Conservation (phyloP, 1,140 invertebrate species). For the Parapsyche elsis region DNA sequence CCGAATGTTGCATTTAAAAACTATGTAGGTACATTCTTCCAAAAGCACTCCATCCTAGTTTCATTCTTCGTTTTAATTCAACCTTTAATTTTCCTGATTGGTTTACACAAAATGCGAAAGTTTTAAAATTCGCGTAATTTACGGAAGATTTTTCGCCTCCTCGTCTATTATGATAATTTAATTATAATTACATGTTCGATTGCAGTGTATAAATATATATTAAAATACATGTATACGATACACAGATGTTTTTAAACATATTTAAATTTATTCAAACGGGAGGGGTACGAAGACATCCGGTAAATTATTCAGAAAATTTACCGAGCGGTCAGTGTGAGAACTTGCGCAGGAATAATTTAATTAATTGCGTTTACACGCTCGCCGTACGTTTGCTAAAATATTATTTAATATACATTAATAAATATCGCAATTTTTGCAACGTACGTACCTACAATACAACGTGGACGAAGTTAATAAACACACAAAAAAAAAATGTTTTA, state of each 20-base stretch:
- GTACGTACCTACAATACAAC: not conserved
- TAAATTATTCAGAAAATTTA: not conserved
- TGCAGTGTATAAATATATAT: too few relatives aligned
- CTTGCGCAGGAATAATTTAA: not conserved
- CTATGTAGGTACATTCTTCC: too few relatives aligned
- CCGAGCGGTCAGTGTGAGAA: not conserved
- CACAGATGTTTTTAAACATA: not conserved
- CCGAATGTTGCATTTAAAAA: too few relatives aligned
- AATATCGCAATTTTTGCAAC: not conserved
- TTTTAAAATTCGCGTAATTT: too few relatives aligned
- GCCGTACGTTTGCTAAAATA: not conserved
- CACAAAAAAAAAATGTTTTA: not conserved
- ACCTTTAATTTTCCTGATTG: too few relatives aligned
- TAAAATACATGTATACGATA: too few relatives aligned
- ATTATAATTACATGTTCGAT: too few relatives aligned
- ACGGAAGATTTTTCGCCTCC: not conserved
- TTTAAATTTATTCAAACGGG: constrained; percentile 1
- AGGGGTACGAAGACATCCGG: not conserved
- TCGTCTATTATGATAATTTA: not conserved
- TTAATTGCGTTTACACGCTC: not conserved
- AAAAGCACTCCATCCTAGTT: too few relatives aligned
- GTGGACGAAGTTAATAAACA: not conserved
- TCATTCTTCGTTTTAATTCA: too few relatives aligned
- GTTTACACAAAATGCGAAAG: too few relatives aligned
- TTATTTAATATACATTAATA: not conserved